Conservation (phyloP, 2,888 invertebrate species). For the Meandrusa payeni region DNA sequence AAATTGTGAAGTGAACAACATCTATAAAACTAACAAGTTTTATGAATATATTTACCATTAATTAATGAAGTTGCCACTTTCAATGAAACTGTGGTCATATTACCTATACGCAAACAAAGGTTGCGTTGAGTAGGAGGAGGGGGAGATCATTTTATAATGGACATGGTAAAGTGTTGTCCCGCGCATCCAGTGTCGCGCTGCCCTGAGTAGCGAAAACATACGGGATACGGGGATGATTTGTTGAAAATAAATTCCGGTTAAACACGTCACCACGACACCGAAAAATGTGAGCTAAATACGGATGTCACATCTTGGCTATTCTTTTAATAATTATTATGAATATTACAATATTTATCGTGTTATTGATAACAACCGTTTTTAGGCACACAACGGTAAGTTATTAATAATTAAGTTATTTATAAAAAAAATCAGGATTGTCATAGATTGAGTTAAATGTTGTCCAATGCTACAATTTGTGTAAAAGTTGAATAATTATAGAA, state of each 20-base stretch:
- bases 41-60: not conserved
- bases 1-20: no score
- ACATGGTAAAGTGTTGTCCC: not conserved
- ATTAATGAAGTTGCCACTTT: not conserved
- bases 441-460: no score
- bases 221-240: constrained; percentile 29
- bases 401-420: no score
- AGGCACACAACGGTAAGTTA: constrained; percentile 31
- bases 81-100: constrained; percentile 15
- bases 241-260: constrained; percentile 28
- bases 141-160: constrained; percentile 20
- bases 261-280: constrained; percentile 28
- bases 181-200: constrained; percentile 40
- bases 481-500: no score
- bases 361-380: constrained; percentile 46
- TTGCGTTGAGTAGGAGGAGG: constrained; percentile 12
- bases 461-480: no score
- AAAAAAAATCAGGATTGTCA: no score
- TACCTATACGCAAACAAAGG: constrained; percentile 12
- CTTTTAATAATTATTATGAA: no score
- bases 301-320: no score
- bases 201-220: constrained; percentile 35
- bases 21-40: not conserved
- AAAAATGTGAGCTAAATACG: constrained; percentile 37
- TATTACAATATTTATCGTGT: no score